Base-by-base conservation (phyloP, 2,888 invertebrate genomes). In the Keiferia lycopersicella region DNA sequence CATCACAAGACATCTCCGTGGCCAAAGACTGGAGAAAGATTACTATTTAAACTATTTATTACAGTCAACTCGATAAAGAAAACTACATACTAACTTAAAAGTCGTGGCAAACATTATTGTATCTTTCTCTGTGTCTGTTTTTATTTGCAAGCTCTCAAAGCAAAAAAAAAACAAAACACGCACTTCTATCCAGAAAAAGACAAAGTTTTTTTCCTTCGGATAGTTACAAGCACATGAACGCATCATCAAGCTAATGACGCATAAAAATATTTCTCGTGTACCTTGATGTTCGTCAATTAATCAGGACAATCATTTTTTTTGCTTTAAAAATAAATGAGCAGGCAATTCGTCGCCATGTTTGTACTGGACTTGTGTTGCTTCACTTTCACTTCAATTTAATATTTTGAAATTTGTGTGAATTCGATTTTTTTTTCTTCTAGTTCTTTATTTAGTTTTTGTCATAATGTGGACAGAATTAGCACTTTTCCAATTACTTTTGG, bases 241-340 rank as follows among this genome's bases (percentile, higher is more conserved):
- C 69, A 67, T 73, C 79, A 78, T 82, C 82, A 82, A 78, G 80
- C 80, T 88, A 88, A 91, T 84, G 91, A 88, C 79, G 80, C 86
- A 82, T 84, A 88, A 89, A 91, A 90, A 89, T 90, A 87, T 88
- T 91, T 91, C 80, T 76, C 88, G 72, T 91, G 91, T 91, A 73
- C 75, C 83, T 77, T 85, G 81, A 86, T 85, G 80, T 72, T 76
- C 81, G 81, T 85, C 87, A 79, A 90, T 91, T 90, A 89, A 90
- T 90, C 88, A 86, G 82, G 76, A 79, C 78, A 77, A 80, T 72
- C 73, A 73, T 72, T 68, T 77, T 45, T 75, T 67, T 75, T 74
- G 73, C 74, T 75, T 79, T 84, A 83, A 82, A 84, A 87, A 88
- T 83, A 84, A 86, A 87, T 83, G 82, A 81, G 74, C 74, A 68